Conservation (phyloP, 2,888 invertebrate species). For the Melanophora roralis region DNA sequence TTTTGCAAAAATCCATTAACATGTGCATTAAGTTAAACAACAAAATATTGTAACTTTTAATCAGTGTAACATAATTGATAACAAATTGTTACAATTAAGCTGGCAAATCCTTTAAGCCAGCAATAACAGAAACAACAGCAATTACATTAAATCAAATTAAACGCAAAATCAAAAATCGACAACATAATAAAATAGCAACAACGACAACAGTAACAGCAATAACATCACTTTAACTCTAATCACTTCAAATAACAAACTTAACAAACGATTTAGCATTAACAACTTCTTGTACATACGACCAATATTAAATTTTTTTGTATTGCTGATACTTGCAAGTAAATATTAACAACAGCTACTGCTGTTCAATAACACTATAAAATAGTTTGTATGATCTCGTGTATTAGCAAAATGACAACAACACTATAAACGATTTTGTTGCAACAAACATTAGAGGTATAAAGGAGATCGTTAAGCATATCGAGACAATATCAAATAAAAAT, state of each 20-base stretch:
- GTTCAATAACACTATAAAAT: conserved; percentile 45
- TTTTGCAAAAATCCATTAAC: no score
- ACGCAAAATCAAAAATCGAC: conserved; percentile 14
- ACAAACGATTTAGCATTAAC: conserved; percentile 46
- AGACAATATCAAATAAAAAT: conserved; percentile 59
- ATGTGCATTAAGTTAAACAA: no score
- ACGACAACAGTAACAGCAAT: conserved; percentile 25
- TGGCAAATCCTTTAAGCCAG: conserved; percentile 25
- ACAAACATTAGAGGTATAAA: background rate
- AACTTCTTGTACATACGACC: conserved; percentile 16
- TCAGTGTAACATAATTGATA: conserved; percentile 64
- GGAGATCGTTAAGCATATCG: conserved; percentile 7
- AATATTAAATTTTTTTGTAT: background rate
- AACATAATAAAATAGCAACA: conserved; percentile 15
- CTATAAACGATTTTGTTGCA: conserved; percentile 38
- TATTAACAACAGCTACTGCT: conserved; percentile 30
- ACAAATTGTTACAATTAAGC: conserved; percentile 66
- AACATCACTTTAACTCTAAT: conserved; percentile 41
- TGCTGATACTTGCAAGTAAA: conserved; percentile 10
- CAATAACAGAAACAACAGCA: background rate
- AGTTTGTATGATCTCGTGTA: conserved; percentile 30
- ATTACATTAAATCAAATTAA: conserved; percentile 43
- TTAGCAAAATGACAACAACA: conserved; percentile 51
- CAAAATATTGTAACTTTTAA: conserved; percentile 5
- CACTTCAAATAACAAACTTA: conserved; percentile 53